Percentiles rank a stretch among this genome's conserved stretches.
These are phyloP conservation scores for Etheostoma spectabile DNA, from an alignment of 2,113 vertebrate genomes.

Conservation along the genomic window DNA sequence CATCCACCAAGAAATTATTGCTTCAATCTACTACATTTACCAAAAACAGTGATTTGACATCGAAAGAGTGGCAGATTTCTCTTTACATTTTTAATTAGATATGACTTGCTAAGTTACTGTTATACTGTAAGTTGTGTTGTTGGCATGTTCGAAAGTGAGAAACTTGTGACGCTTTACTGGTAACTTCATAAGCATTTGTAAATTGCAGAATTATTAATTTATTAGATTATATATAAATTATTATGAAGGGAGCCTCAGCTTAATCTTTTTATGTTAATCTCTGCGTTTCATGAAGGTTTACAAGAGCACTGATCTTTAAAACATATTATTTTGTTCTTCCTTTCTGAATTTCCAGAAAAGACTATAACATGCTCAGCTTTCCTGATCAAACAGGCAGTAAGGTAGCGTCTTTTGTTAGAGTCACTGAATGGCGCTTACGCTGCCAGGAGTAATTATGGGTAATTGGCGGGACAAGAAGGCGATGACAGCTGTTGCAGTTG, in stretches of 20 bases:
- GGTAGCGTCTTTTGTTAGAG: conserved; percentile 73
- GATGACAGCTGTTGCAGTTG: conserved; percentile 81
- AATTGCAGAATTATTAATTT: not conserved
- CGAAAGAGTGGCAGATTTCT: not conserved
- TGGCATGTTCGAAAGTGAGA: not conserved
- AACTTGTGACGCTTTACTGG: not conserved
- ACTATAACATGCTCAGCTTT: conserved; percentile 50
- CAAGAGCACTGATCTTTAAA: conserved; percentile 15
- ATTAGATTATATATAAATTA: no score
- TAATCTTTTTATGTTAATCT: not conserved
- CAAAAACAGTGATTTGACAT: not conserved
- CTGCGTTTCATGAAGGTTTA: not conserved
- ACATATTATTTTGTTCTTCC: not conserved
- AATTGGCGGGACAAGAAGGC: conserved; percentile 83
- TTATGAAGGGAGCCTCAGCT: not conserved
- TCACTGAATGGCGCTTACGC: conserved; percentile 68
- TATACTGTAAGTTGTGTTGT: not conserved
- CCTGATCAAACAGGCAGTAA: conserved; percentile 66
- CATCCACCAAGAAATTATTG: not conserved
- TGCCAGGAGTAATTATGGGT: conserved; percentile 84
- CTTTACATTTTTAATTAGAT: not conserved
- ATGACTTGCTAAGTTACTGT: not conserved
- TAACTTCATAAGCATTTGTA: not conserved
- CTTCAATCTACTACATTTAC: not conserved
- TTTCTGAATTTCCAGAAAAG: conserved; percentile 7